Conservation (phyloP, 2,888 invertebrate genomes). For the Perdita meconis region DNA sequence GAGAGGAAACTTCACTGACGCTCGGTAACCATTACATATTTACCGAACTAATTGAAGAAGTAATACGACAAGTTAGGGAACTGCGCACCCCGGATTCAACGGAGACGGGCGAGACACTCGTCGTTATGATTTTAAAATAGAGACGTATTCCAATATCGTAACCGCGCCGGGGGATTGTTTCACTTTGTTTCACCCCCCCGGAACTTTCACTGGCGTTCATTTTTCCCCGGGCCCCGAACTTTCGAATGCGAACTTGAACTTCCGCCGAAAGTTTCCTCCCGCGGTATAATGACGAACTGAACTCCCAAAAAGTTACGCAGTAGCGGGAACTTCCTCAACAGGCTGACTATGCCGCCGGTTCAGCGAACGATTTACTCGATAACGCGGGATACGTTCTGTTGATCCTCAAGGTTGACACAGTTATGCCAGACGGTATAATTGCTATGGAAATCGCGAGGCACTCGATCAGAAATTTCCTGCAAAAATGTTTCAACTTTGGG, state of each 20-base stretch:
- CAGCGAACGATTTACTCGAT: conserved; percentile 60
- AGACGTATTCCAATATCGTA: conserved; percentile 37
- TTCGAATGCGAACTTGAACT: conserved; percentile 72
- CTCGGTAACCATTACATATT: conserved; percentile 46
- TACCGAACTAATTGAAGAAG: conserved; percentile 54
- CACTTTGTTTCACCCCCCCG: conserved; percentile 56
- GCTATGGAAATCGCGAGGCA: too few species aligned
- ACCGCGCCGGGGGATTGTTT: conserved; percentile 42
- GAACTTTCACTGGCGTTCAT: conserved; percentile 67
- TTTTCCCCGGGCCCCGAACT: conserved; percentile 65
- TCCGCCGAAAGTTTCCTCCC: conserved; percentile 60
- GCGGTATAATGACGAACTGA: conserved; percentile 71
- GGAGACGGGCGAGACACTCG: conserved; percentile 22
- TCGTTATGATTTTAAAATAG: conserved; percentile 48
- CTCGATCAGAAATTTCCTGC: too few species aligned
- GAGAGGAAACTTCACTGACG: conserved; percentile 30
- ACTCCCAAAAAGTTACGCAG: conserved; percentile 72
- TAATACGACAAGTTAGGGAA: conserved; percentile 35
- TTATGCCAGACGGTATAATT: too few species aligned
- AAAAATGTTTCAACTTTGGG: too few species aligned
- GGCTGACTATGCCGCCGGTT: conserved; percentile 69
- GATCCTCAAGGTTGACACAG: too few species aligned
- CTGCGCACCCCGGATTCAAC: neutral
- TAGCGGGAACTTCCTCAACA: conserved; percentile 71
- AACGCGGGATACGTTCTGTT: too few species aligned